A percentile compares a stretch with the other conserved stretches of the same genome.
These are phyloP conservation scores for Oxytorus armatus DNA, from an alignment of 2,888 invertebrate genomes.

Conservation along the genomic window DNA sequence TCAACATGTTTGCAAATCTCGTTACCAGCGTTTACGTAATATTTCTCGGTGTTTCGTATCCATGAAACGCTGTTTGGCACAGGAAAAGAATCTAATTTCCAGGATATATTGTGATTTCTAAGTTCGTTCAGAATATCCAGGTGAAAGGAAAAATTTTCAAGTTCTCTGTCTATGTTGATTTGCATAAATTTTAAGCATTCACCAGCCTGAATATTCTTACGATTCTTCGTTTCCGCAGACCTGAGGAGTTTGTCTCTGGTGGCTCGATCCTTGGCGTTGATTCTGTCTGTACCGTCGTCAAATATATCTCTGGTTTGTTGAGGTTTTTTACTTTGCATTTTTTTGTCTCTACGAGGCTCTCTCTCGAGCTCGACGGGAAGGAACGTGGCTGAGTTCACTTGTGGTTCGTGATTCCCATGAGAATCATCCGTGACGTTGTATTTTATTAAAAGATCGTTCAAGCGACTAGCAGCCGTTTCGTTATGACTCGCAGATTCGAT, in stretches of 20 bases:
- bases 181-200: conserved; percentile 78
- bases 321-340: conserved; percentile 9
- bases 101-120: conserved; percentile 76
- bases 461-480: no score
- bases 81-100: conserved; percentile 77
- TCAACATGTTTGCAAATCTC: conserved; percentile 69
- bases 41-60: conserved; percentile 79
- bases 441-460: neutral
- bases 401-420: no score
- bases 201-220: conserved; percentile 74
- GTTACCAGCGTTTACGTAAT: conserved; percentile 74
- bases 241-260: conserved; percentile 73
- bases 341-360: neutral
- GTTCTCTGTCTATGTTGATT: conserved; percentile 74
- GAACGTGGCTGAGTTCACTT: no score
- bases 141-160: conserved; percentile 68
- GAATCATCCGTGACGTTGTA: neutral
- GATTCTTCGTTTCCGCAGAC: conserved; percentile 70
- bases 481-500: no score
- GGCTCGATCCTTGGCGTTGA: conserved; percentile 57
- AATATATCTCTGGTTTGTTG: neutral
- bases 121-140: conserved; percentile 77
- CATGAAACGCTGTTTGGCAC: conserved; percentile 84
- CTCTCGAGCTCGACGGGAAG: no score
- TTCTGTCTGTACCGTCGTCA: conserved; percentile 1